Evolutionary conservation across 1,140 invertebrate species (phyloP).

Genomic region (Trichonephila clavata): DNA sequence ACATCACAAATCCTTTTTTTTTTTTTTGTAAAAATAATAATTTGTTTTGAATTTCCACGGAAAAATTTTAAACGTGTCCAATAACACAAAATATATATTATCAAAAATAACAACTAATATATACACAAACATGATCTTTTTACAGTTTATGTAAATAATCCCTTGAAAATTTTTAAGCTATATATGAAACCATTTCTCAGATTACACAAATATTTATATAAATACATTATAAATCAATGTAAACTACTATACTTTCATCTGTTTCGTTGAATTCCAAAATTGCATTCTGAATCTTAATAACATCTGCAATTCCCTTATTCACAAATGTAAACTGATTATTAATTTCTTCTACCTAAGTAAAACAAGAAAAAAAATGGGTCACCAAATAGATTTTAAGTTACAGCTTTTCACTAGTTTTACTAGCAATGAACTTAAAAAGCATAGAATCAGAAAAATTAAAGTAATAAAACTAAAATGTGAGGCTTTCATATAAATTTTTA

Average conservation of each 20-base stretch:
- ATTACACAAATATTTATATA: background rate
- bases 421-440: background rate
- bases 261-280: conserved; percentile 66
- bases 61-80: too few species aligned
- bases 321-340: conserved; percentile 1
- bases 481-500: background rate
- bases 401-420: background rate
- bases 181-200: too few species aligned
- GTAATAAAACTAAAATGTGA: background rate
- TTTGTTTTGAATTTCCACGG: too few species aligned
- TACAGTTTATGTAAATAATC: too few species aligned
- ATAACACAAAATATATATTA: too few species aligned
- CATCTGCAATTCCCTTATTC: background rate
- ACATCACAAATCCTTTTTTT: too few species aligned
- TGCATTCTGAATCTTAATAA: conserved; percentile 37
- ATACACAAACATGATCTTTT: too few species aligned
- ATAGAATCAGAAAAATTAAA: too few species aligned
- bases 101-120: too few species aligned
- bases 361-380: background rate
- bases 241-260: conserved; percentile 33
- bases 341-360: conserved; percentile 49
- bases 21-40: too few species aligned
- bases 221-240: background rate
- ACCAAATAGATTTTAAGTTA: background rate
- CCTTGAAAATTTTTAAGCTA: too few species aligned